A percentile compares a stretch with the other conserved stretches of the same genome.
phyloP scores from a whole-genome alignment of 2,113 vertebrate genomes.

The Brachionichthys hirsutus region DNA sequence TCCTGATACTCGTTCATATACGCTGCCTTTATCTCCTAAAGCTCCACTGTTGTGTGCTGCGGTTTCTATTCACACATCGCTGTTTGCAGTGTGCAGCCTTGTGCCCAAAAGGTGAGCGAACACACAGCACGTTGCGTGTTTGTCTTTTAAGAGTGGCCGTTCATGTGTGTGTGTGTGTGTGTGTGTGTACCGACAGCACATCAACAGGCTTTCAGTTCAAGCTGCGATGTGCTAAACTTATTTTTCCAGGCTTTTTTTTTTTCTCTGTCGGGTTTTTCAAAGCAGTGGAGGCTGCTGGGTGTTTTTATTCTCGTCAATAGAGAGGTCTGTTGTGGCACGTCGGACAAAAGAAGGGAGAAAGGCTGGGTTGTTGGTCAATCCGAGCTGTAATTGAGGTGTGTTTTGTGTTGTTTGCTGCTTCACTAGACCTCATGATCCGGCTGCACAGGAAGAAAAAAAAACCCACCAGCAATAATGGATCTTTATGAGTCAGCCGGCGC shows the following conservation, averaged over 20 bases:
- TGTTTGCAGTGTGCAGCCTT: slow-evolving; percentile 11
- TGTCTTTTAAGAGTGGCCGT: slow-evolving; percentile 35
- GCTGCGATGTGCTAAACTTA: slow-evolving; percentile 57
- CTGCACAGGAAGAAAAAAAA: slow-evolving; percentile 44
- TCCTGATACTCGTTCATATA: background rate
- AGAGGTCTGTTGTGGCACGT: slow-evolving; percentile 65
- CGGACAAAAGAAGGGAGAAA: slow-evolving; percentile 29
- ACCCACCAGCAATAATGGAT: slow-evolving; percentile 64
- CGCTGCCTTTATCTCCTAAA: background rate
- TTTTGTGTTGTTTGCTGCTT: slow-evolving; percentile 67
- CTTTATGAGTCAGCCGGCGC: slow-evolving; percentile 64
- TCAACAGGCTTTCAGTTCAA: slow-evolving; percentile 66
- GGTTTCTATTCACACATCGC: slow-evolving; percentile 21
- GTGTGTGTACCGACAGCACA: slow-evolving; percentile 18
- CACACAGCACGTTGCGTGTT: slow-evolving; percentile 16
- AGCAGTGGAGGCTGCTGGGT: slow-evolving; percentile 40
- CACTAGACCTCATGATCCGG: slow-evolving; percentile 65
- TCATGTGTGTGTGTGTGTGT: background rate
- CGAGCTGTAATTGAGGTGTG: slow-evolving; percentile 68
- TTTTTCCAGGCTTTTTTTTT: slow-evolving; percentile 50
- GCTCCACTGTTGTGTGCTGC: background rate
- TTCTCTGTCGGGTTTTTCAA: slow-evolving; percentile 56
- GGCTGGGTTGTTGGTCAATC: slow-evolving; percentile 49
- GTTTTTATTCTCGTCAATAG: slow-evolving; percentile 66
- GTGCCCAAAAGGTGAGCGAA: slow-evolving; percentile 37